Evolutionary conservation across 2,888 invertebrate species (phyloP), one percentile per base, ranked within the genome.

Genomic region (Catocala fraxini): DNA sequence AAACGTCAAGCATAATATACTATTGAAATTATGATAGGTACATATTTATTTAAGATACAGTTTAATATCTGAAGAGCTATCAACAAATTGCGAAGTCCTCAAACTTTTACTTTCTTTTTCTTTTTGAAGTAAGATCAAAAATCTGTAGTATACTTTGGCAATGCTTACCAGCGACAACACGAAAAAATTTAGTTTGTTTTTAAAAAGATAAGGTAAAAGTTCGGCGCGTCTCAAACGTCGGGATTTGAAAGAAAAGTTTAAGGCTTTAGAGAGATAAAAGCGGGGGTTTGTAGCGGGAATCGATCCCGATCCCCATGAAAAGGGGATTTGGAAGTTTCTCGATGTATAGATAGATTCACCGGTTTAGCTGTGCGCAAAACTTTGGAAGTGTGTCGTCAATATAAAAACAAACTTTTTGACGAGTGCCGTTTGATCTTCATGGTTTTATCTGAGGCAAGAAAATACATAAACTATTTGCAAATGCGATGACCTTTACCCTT

Each of bases 281-380:
- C 46, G 39, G 68, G 67, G 66, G 63, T 73, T 65, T 69, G 71
- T 71, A 61, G 56, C 65, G 60, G 55, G 47, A 60, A 75, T 75
- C 77, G 77, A 70, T 73, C 61, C 25, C 34, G 47, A 70, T 66
- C 77, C 65, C 70, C 77, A 71, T 71, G 68, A 63, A 70, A 68
- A 54, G 51, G 63, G 67, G 72, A 71, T 77, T 77, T 64, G 48
- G 39, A 71, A 71, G 62, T 71, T 77, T 66, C 12, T 49, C 56
- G 43, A 63, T 57, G 64, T 51, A 67, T 53, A 60, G 53, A 65
- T 55, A 62, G 53, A 65, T 66, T 70, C 65, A 70, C 74, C 68
- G 71, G 67, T 60, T 67, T 63, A 65, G 53, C 52, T 59, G 47
- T 60, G 51, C 25, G 58, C 48, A 52, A 39, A 58, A 69, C 13